Percentiles rank a stretch among this genome's conserved stretches.
Evolutionary conservation across 2,113 vertebrate genomes (phyloP).

Genomic region (Phalacrocorax pelagicus): DNA sequence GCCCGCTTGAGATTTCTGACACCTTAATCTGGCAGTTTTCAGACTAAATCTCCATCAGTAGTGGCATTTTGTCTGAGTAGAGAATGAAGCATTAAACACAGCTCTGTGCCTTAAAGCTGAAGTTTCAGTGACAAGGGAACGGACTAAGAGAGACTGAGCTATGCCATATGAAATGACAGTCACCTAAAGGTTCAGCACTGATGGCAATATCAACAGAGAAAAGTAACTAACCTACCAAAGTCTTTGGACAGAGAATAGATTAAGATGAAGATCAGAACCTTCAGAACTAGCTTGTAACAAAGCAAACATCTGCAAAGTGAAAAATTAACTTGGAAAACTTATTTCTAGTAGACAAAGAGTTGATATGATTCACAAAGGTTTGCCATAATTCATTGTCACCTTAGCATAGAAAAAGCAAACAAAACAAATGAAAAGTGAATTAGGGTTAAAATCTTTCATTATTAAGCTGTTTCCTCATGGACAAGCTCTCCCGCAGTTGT

Average conservation of each 20-base stretch:
- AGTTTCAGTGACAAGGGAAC: neutral
- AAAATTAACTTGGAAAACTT: neutral
- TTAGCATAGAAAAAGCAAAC: neutral
- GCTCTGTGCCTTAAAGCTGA: neutral
- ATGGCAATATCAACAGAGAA: neutral
- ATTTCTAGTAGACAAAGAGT: neutral
- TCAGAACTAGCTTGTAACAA: neutral
- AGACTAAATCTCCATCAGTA: neutral
- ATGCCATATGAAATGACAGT: neutral
- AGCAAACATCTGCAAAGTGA: neutral
- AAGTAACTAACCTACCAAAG: neutral
- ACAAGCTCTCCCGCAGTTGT: neutral
- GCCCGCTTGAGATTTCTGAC: neutral
- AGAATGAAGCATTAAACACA: neutral
- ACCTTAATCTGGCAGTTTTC: neutral
- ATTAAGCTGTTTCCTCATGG: rapidly evolving
- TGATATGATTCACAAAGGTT: neutral
- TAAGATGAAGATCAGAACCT: neutral
- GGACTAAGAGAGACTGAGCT: neutral
- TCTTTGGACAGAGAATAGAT: neutral
- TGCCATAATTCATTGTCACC: neutral
- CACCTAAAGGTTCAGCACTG: neutral
- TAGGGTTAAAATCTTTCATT: neutral
- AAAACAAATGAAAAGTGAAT: neutral
- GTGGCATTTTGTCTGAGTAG: neutral